Evolutionary conservation across 1,140 invertebrate genomes (phyloP).

Genomic region (Cardiocondyla obscurior): DNA sequence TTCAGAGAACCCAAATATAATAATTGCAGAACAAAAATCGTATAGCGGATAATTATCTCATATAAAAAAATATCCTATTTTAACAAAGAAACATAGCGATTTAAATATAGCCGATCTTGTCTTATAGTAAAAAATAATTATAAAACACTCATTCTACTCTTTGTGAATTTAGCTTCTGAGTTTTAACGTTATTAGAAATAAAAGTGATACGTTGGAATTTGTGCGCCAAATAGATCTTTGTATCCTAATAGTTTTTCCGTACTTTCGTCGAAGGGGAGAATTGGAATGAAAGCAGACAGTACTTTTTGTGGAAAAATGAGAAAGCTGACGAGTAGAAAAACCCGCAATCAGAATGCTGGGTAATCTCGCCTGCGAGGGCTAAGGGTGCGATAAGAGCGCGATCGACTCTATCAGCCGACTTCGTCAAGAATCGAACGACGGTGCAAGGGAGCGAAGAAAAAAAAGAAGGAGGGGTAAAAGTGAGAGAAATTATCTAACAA

Average conservation of each 20-base stretch:
- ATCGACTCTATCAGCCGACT: background rate
- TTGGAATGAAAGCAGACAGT: background rate
- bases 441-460: background rate
- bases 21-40: background rate
- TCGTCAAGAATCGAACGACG: background rate
- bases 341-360: conserved; percentile 34
- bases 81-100: no score
- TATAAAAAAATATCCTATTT: background rate
- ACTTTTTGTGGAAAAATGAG: conserved; percentile 24
- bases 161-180: background rate
- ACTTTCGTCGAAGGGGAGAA: background rate
- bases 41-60: background rate
- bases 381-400: conserved; percentile 50
- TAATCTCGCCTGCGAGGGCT: conserved; percentile 32
- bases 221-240: background rate
- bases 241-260: background rate
- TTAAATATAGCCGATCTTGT: no score
- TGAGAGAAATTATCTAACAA: conserved; percentile 60
- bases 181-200: background rate
- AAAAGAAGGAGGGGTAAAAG: background rate
- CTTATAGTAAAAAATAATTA: background rate
- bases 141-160: background rate
- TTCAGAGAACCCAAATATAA: background rate
- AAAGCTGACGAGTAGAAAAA: conserved; percentile 51
- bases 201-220: background rate